These are phyloP conservation scores for Himalopsyche kuldschensis DNA, from an alignment of 2,888 invertebrate species.

Conservation along the genomic window DNA sequence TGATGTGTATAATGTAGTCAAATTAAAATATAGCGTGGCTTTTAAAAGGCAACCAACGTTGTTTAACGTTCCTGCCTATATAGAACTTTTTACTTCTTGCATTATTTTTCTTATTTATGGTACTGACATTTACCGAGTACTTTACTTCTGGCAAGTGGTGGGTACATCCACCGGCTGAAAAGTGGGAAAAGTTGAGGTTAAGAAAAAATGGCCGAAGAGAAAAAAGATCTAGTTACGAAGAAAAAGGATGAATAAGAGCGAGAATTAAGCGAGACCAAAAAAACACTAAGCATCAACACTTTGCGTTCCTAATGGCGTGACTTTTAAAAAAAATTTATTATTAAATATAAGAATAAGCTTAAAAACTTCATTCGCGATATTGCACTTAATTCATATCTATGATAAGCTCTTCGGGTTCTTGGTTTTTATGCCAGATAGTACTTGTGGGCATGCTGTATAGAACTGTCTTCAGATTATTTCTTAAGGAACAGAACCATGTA, in stretches of 20 bases:
- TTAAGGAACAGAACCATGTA: no score
- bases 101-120: background rate
- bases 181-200: conserved; percentile 1
- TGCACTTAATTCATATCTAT: no score
- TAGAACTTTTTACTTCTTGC: background rate
- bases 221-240: background rate
- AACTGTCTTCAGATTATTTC: no score
- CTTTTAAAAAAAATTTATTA: background rate
- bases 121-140: background rate
- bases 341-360: no score
- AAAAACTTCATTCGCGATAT: no score
- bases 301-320: background rate
- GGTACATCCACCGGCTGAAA: background rate
- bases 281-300: background rate
- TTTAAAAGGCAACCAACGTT: background rate
- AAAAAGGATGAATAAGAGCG: background rate
- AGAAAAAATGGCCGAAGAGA: background rate
- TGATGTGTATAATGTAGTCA: background rate
- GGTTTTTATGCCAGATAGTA: no score
- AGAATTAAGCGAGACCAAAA: background rate
- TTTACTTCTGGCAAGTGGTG: background rate
- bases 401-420: no score
- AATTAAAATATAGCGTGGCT: background rate
- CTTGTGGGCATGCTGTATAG: no score
- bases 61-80: background rate